Evolutionary conservation across 2,797 vertebrate species (phyloP), one percentile per base, ranked within the genome.

Genomic region (Gymnothorax reevesii): DNA sequence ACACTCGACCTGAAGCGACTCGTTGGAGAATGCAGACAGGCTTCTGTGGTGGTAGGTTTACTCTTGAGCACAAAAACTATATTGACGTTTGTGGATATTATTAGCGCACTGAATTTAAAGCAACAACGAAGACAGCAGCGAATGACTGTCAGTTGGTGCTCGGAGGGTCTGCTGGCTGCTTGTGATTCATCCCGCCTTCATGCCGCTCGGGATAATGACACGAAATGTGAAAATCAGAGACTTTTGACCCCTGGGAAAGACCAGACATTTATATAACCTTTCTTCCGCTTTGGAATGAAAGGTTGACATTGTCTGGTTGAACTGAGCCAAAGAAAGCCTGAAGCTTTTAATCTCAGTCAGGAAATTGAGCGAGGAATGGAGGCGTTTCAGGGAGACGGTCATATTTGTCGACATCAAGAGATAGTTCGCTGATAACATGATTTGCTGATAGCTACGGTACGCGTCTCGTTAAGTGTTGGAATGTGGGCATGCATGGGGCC

Each of bases 251-350:
- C 55, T 22, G 54, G 10, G 54, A 85, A 85, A 20, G 84, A 69
- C 69, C 55, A 49, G 66, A 69, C 49, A 54, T 71, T 66, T 84
- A 55, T 84, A 66, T 71, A 84, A 84, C 62, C 83, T 84, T 84
- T 57, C 64, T 54, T 49, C 64, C 64, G 55, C 20, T 7, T 7
- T 12, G 64, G 22, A 55, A 64, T 57, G 52, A 77, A 17, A 15
- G 20, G 33, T 52, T 15, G 7, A 42, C 71, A 49, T 77, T 77
- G 73, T 52, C 42, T 77, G 17, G 73, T 20, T 20, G 17, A 77
- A 77, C 73, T 15, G 69, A 84, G 64, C 66, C 25, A 85, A 85
- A 73, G 52, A 49, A 84, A 42, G 20, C 83, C 10, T 7, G 3
- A 17, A 33, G 33, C 25, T 64, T 66, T 84, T 33, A 64, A 52